phyloP scores from a whole-genome alignment of 2,888 invertebrate genomes.

The Papilio demoleus region DNA sequence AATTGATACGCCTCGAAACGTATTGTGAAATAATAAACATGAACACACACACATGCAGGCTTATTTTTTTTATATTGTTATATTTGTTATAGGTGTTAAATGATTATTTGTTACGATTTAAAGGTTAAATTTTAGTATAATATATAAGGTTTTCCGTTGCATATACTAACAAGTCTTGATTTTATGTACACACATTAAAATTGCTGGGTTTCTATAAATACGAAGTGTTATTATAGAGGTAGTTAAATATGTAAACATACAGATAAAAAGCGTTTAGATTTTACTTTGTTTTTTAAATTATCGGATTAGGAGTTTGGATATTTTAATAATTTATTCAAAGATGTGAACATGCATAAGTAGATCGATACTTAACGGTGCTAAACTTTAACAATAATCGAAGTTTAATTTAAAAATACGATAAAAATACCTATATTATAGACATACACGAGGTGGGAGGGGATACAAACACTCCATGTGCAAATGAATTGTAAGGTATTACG shows the following conservation, averaged over 20 bases:
- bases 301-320: constrained; percentile 2
- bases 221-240: neutral
- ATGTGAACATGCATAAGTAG: constrained; percentile 39
- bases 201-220: neutral
- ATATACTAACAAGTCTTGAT: neutral
- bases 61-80: constrained; percentile 27
- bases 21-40: constrained; percentile 14
- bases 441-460: constrained; percentile 75
- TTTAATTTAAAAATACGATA: constrained; percentile 48
- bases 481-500: constrained; percentile 81
- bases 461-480: constrained; percentile 82
- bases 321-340: constrained; percentile 11
- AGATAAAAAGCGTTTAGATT: neutral
- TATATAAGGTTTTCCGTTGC: neutral
- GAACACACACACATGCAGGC: constrained; percentile 35
- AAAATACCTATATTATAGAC: constrained; percentile 61
- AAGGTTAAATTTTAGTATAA: neutral
- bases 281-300: neutral
- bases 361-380: constrained; percentile 67
- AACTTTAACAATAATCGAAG: constrained; percentile 60
- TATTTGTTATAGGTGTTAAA: neutral
- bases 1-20: constrained; percentile 38
- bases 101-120: neutral
- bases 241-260: neutral
- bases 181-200: neutral